Evolutionary conservation across 2,113 vertebrate genomes (phyloP), one percentile per base, ranked within the genome.

Genomic region (Ellobius talpinus): DNA sequence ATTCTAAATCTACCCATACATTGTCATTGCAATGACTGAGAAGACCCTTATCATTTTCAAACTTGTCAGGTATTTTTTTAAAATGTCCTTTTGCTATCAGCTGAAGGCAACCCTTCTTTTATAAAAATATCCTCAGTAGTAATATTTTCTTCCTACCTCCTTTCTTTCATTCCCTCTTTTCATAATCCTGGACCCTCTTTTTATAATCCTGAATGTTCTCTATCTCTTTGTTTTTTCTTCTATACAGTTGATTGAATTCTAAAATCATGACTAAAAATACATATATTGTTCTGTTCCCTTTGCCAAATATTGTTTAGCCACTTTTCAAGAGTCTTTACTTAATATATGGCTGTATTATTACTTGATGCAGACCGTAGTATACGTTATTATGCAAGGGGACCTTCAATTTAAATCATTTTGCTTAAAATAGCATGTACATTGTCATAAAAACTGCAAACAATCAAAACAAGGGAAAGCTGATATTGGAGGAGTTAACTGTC

Each of bases 1-100:
- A 92, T 97, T 93, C 90, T 91, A 89, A 93, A n/a, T 94, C 65
- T 84, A 26, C 42, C 72, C 47, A 88, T 95, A 77, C 8, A 39
- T 94, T 95, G 79, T 86, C 50, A 33, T 92, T 72, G 50, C 31
- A 90, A 21, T 58, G 91, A 95, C 73, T 94, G 55, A 58, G 45
- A 17, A 96, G 68, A 68, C 21, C 23, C 58, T 88, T 89, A 92
- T 87, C 82, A 86, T 86, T 95, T 93, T 31, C 29, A 94, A 90
- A 82, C 42, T 91, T 52, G 39, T 70, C 68, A 91, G 76, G 29
- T 93, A 42, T 50, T 86, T 94, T 93, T 19, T 92, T 82, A 5
- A 86, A 93, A 82, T 87, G 36, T 45, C 31, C 61, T 95, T 92
- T 73, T 11, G 26, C 26, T 24, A 86, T 31, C 31, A 77, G 36